These are phyloP conservation scores for Lacerta bilineata DNA, from an alignment of 2,797 vertebrate species.

Conservation along the genomic window DNA sequence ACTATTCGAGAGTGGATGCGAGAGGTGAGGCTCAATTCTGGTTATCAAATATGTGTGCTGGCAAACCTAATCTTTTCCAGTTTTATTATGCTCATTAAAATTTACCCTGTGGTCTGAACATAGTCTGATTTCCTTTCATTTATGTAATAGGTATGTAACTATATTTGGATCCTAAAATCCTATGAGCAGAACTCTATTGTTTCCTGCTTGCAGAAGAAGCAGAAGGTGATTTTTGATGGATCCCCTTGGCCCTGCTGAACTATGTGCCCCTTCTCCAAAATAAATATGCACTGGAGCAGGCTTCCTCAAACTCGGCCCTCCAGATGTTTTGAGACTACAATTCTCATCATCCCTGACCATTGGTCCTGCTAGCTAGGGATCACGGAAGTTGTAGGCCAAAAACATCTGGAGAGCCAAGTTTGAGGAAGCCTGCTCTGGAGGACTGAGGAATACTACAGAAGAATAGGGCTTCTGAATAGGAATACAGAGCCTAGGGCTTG, in stretches of 20 bases:
- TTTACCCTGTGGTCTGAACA: background rate
- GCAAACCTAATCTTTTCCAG: slow-evolving; percentile 42
- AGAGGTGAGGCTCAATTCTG: slow-evolving; percentile 84
- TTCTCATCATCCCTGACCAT: too few relatives aligned
- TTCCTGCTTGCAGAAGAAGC: background rate
- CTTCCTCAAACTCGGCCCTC: too few relatives aligned
- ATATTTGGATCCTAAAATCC: background rate
- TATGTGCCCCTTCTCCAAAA: background rate
- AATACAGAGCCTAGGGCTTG: too few relatives aligned
- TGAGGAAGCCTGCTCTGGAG: background rate
- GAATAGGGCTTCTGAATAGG: too few relatives aligned
- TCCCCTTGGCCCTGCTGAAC: background rate
- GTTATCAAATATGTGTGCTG: slow-evolving; percentile 11
- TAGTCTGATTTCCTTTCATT: slow-evolving; percentile 1
- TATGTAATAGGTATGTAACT: background rate
- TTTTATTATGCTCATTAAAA: background rate
- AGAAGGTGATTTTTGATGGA: background rate
- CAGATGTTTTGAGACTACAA: too few relatives aligned
- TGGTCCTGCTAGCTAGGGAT: too few relatives aligned
- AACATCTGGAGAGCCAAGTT: too few relatives aligned
- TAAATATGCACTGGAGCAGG: background rate
- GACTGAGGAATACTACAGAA: background rate
- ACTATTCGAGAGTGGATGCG: slow-evolving; percentile 95
- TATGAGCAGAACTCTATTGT: background rate
- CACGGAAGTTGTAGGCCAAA: too few relatives aligned